Conservation (phyloP, 2,797 vertebrate genomes). For the Ciconia nigra region DNA sequence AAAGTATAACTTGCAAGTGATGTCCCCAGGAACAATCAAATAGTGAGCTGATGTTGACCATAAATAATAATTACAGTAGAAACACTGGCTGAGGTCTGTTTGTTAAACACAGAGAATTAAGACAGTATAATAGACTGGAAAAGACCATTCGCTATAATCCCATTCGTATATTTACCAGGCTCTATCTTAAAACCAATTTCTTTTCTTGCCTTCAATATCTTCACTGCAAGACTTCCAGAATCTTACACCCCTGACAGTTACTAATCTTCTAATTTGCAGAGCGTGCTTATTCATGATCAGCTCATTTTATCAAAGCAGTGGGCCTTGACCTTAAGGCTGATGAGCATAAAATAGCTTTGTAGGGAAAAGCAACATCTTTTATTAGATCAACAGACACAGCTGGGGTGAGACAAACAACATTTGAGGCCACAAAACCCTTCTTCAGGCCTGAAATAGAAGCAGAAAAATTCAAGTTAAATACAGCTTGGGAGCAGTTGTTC, state of each 20-base stretch:
- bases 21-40: not conserved
- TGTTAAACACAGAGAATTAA: not conserved
- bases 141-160: not conserved
- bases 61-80: not conserved
- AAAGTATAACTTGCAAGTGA: not conserved
- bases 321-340: not conserved
- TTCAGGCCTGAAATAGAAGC: not conserved
- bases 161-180: not conserved
- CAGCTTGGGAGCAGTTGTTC: not conserved
- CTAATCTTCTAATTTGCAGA: not conserved
- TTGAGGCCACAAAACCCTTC: not conserved
- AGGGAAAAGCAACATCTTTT: not conserved
- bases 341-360: not conserved
- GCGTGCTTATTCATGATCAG: not conserved
- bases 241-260: not conserved
- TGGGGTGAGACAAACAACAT: not conserved
- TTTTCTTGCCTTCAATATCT: not conserved
- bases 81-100: not conserved
- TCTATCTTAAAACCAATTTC: not conserved
- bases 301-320: not conserved
- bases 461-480: not conserved
- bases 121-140: not conserved
- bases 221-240: not conserved
- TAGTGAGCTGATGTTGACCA: not conserved
- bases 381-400: not conserved